Percentiles rank a stretch among this genome's conserved stretches.
These are phyloP conservation scores for Chitala chitala DNA, from an alignment of 2,113 vertebrate genomes.

Conservation along the genomic window DNA sequence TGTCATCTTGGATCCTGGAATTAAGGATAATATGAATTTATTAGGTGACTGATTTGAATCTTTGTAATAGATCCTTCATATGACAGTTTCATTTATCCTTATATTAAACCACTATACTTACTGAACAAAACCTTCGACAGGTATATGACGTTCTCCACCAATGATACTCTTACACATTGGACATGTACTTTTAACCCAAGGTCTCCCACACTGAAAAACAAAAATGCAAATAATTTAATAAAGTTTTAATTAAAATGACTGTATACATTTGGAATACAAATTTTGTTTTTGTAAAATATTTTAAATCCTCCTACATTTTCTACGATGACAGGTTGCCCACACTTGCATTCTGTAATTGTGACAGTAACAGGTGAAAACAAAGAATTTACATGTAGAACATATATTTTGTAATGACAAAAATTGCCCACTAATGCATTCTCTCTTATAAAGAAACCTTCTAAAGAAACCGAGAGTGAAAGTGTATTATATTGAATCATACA, in stretches of 20 bases:
- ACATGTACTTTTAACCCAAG: neutral
- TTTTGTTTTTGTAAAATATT: no score
- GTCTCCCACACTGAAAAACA: constrained; percentile 29
- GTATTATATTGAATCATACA: neutral
- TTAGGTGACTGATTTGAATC: neutral
- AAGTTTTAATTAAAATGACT: neutral
- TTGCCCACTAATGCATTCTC: neutral
- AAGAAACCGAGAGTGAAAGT: no score
- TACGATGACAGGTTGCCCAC: constrained; percentile 28
- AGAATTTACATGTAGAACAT: neutral
- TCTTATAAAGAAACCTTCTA: no score
- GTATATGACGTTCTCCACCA: constrained; percentile 4
- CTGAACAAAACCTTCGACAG: constrained; percentile 33
- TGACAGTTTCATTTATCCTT: neutral
- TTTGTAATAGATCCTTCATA: neutral
- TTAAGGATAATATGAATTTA: neutral
- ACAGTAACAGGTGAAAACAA: neutral
- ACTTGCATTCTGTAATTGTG: constrained; percentile 26
- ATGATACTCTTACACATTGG: constrained; percentile 7
- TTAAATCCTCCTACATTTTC: constrained; percentile 26
- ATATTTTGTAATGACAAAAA: neutral
- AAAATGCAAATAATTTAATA: neutral
- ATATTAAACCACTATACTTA: constrained; percentile 10
- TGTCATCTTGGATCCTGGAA: neutral
- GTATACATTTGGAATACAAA: neutral